Conservation (phyloP, 1,140 invertebrate genomes). For the Goniozus legneri region DNA sequence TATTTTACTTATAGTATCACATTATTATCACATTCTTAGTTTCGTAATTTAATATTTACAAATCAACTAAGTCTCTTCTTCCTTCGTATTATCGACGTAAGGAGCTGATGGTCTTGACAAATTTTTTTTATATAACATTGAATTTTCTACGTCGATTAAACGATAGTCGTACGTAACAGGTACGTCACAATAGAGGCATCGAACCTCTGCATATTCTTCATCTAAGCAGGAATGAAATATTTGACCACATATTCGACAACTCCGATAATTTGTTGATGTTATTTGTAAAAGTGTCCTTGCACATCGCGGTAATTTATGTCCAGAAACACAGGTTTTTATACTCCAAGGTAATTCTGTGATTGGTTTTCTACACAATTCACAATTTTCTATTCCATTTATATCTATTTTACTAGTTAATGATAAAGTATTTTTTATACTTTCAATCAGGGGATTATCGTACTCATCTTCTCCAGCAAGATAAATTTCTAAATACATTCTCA, state of each 20-base stretch:
- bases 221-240: constrained; percentile 44
- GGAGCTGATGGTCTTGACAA: constrained; percentile 26
- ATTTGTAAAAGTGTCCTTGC: constrained; percentile 44
- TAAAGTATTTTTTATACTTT: constrained; percentile 22
- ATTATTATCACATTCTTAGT: not conserved
- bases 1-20: too few relatives aligned
- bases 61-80: constrained; percentile 1
- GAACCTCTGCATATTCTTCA: constrained; percentile 29
- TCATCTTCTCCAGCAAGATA: constrained; percentile 36
- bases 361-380: constrained; percentile 33
- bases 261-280: constrained; percentile 31
- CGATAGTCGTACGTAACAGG: constrained; percentile 33
- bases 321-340: constrained; percentile 28
- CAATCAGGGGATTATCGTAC: constrained; percentile 13
- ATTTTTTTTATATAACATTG: constrained; percentile 23
- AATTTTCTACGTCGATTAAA: constrained; percentile 14
- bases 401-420: constrained; percentile 12
- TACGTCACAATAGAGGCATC: constrained; percentile 44
- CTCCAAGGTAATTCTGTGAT: constrained; percentile 37
- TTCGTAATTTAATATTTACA: not conserved
- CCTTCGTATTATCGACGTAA: not conserved
- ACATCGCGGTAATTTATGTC: constrained; percentile 46
- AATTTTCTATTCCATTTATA: constrained; percentile 26
- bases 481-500: constrained; percentile 39
- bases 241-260: constrained; percentile 39